Conservation (phyloP, 2,797 vertebrate species). For the Cossypha dichroa region DNA sequence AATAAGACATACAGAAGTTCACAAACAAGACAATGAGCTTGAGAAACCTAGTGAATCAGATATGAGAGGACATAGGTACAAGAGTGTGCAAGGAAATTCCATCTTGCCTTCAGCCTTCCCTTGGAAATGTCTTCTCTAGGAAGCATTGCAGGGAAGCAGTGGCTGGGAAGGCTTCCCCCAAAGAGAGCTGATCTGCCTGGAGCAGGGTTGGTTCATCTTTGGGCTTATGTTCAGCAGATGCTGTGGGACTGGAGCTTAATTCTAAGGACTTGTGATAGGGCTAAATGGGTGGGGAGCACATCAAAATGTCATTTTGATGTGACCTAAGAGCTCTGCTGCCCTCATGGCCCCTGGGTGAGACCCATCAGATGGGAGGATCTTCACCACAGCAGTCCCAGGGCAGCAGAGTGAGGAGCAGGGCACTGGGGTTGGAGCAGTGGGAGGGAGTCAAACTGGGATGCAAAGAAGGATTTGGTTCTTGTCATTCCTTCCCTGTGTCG, state of each 20-base stretch:
- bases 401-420: not conserved
- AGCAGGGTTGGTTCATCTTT: not conserved
- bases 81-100: not conserved
- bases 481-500: constrained; percentile 20
- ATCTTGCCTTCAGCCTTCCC: not conserved
- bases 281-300: not conserved
- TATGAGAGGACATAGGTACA: not conserved
- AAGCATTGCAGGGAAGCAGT: not conserved
- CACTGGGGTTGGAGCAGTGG: not conserved
- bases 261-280: not conserved
- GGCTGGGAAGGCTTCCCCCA: not conserved
- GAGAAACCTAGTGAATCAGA: not conserved
- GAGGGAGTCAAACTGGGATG: not conserved
- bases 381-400: not conserved
- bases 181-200: not conserved
- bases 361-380: not conserved
- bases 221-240: not conserved
- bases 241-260: not conserved
- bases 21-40: not conserved
- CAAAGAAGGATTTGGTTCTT: constrained; percentile 46
- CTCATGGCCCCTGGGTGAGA: not conserved
- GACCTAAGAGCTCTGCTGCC: not conserved
- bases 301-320: not conserved
- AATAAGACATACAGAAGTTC: not conserved
- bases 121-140: not conserved